Conservation (phyloP, 2,113 vertebrate species). For the Baryphthengus martii region DNA sequence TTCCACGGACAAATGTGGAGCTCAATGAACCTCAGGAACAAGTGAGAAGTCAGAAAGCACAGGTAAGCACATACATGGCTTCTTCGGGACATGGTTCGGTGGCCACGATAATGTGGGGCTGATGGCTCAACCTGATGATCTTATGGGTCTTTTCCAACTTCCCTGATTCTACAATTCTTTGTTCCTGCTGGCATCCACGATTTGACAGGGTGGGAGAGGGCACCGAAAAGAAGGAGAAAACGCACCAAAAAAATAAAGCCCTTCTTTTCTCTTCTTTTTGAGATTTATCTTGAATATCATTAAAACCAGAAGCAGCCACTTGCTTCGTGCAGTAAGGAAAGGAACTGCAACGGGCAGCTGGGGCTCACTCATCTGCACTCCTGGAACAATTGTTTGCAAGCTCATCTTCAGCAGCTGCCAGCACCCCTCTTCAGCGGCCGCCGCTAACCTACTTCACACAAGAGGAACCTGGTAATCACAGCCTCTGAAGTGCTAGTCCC, state of each 20-base stretch:
- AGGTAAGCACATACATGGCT: background rate
- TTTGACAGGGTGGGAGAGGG: background rate
- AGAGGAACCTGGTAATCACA: background rate
- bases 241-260: background rate
- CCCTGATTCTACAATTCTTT: no score
- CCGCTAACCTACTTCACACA: background rate
- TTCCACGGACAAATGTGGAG: background rate
- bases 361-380: background rate
- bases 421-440: background rate
- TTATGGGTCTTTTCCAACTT: no score
- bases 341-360: background rate
- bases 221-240: background rate
- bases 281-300: background rate
- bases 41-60: background rate
- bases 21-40: background rate
- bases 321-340: background rate
- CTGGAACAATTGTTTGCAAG: background rate
- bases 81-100: background rate
- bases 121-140: no score
- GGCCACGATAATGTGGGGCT: no score
- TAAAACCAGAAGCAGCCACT: background rate
- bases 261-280: background rate
- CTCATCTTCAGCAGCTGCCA: accelerated
- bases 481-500: background rate
- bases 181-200: no score